Evolutionary conservation across 2,888 invertebrate genomes (phyloP), one percentile per base, ranked within the genome.

Genomic region (Electrophaes corylata): DNA sequence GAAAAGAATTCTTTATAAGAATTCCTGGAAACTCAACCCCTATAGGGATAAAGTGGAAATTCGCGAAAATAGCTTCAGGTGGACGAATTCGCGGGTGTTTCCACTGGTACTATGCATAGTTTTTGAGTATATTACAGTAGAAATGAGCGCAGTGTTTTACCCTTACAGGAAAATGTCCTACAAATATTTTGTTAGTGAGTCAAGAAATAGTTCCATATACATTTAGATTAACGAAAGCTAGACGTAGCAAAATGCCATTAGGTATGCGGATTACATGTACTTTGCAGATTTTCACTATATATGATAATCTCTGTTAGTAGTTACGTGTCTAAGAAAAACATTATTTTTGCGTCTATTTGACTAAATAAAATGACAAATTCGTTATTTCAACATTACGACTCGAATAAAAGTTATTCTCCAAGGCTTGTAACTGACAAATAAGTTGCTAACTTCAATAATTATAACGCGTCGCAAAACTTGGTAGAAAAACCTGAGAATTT

Each of bases 271-370:
- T 75, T 72, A 76, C 74, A 70, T 65, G 67, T 73, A 73, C 72
- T 67, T 60, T 64, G 47, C 55, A 61, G 68, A 71, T 72, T 76
- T 76, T 72, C 78, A 72, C 75, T 79, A 71, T 78, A 78, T 78
- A 79, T 79, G 77, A 70, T 78, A 79, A 79, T 78, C 58, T 26
- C 35, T 10, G 29, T 37, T 43, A 51, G 8, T 6, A 6, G 0
- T 40, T 43, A 16, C 29, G 31, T 40, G 23, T 18, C n/a, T n/a
- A 35, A 4, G 44, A 23, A 45, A 41, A 50, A 44, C n/a, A n/a
- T n/a, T 50, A 50, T 20, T 56, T 33, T 57, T 11, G 8, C 26
- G 26, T 29, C 1, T 29, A 29, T 29, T 29, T 29, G 26, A 8
- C 26, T 29, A 29, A 29, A 10, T 10, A 29, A 29, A 29, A 29